phyloP scores from a whole-genome alignment of 2,113 vertebrate species.

The Hemibagrus wyckioides region DNA sequence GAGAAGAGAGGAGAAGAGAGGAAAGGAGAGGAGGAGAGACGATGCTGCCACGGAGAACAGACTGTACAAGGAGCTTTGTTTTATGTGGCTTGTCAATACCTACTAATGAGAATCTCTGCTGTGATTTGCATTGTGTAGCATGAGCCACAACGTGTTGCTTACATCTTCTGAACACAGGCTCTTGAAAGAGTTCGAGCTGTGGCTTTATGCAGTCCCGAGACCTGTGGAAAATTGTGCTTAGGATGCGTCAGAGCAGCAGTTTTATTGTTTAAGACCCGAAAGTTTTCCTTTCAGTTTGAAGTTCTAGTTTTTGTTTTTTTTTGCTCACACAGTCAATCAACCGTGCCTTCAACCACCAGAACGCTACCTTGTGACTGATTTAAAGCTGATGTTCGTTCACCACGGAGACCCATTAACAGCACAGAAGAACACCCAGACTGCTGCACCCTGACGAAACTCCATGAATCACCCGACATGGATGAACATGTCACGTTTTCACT shows the following conservation, averaged over 20 bases:
- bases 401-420: conserved; percentile 29
- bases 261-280: conserved; percentile 37
- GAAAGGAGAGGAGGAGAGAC: conserved; percentile 48
- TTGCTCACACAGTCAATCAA: neutral
- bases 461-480: conserved; percentile 45
- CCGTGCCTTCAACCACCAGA: neutral
- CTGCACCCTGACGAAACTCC: conserved; percentile 35
- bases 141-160: conserved; percentile 61
- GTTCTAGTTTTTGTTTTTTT: conserved; percentile 2
- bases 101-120: conserved; percentile 75
- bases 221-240: conserved; percentile 58
- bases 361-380: conserved; percentile 31
- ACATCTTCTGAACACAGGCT: conserved; percentile 68
- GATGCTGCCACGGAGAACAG: conserved; percentile 43
- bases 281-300: conserved; percentile 37
- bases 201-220: conserved; percentile 47
- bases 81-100: conserved; percentile 76
- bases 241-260: conserved; percentile 47
- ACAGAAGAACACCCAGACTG: conserved; percentile 18
- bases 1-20: conserved; percentile 57
- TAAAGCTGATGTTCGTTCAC: conserved; percentile 31
- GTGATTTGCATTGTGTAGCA: conserved; percentile 69
- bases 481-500: conserved; percentile 38
- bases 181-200: conserved; percentile 51
- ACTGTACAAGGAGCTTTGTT: conserved; percentile 64